A percentile compares a stretch with the other conserved stretches of the same genome.
Evolutionary conservation across 2,113 vertebrate species (phyloP).

Genomic region (Hyperoodon ampullatus): DNA sequence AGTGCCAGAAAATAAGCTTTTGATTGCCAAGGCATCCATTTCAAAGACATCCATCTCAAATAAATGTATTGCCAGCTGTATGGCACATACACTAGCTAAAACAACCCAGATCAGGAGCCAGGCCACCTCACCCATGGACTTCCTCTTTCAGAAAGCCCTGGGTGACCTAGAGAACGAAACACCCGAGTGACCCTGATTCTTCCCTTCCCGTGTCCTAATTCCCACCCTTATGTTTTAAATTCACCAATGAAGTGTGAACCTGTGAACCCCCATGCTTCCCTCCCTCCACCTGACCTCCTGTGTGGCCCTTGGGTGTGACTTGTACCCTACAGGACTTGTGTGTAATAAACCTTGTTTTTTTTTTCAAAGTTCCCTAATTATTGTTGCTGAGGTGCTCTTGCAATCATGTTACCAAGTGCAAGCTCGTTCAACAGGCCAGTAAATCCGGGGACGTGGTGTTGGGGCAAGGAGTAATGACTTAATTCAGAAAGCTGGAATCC

Average conservation of each 20-base stretch:
- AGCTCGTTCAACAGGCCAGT: neutral
- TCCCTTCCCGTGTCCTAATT: neutral
- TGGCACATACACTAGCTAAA: neutral
- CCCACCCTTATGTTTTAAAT: neutral
- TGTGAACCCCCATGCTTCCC: neutral
- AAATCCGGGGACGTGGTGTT: neutral
- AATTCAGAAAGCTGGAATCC: neutral
- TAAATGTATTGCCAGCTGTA: neutral
- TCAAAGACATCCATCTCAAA: neutral
- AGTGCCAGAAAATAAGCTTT: neutral
- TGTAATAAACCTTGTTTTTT: neutral
- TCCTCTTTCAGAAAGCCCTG: neutral
- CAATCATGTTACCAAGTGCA: neutral
- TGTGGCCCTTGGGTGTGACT: neutral
- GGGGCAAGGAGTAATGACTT: neutral
- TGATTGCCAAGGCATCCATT: neutral
- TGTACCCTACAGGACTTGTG: neutral
- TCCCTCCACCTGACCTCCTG: neutral
- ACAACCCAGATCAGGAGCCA: neutral
- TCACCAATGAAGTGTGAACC: neutral
- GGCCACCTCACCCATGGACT: neutral
- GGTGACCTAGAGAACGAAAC: neutral
- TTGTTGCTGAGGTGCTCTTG: neutral
- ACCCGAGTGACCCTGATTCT: neutral
- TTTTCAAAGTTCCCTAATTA: neutral